phyloP scores from a whole-genome alignment of 2,113 vertebrate genomes.

The Oncorhynchus keta region DNA sequence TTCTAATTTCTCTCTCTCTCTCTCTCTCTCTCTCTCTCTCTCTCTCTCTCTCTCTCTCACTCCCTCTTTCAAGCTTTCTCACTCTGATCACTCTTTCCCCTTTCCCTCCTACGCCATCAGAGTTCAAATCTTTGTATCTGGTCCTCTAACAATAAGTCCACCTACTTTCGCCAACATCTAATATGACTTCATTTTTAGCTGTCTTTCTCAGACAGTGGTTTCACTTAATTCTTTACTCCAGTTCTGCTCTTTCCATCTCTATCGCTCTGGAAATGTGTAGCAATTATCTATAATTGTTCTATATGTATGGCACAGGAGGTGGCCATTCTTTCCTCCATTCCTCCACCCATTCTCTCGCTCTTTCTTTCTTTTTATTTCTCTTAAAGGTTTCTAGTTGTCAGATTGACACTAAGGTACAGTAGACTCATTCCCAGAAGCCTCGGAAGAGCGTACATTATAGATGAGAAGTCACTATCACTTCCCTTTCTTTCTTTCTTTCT shows the following conservation, averaged over 20 bases:
- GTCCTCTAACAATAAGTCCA: not conserved
- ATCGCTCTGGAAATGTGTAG: not conserved
- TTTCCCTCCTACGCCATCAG: not conserved
- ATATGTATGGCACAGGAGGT: not conserved
- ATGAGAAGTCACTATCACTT: not conserved
- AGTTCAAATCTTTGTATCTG: not conserved
- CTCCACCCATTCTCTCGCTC: not conserved
- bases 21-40: not conserved
- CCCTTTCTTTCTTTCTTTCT: no score
- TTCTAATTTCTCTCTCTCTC: not conserved
- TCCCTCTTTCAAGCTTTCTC: no score
- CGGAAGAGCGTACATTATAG: not conserved
- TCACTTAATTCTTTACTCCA: not conserved
- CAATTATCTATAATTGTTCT: not conserved
- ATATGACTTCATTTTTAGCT: not conserved
- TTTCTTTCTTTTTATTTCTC: not conserved
- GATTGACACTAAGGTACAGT: constrained; percentile 12
- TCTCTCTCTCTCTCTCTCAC: not conserved
- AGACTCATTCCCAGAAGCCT: constrained; percentile 3
- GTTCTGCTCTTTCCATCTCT: not conserved
- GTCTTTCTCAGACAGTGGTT: not conserved
- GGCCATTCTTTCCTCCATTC: not conserved
- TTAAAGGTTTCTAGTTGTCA: not conserved
- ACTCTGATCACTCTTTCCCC: no score
- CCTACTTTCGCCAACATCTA: not conserved